These are phyloP conservation scores for Hyla sarda DNA, from an alignment of 2,113 vertebrate species.

Conservation along the genomic window DNA sequence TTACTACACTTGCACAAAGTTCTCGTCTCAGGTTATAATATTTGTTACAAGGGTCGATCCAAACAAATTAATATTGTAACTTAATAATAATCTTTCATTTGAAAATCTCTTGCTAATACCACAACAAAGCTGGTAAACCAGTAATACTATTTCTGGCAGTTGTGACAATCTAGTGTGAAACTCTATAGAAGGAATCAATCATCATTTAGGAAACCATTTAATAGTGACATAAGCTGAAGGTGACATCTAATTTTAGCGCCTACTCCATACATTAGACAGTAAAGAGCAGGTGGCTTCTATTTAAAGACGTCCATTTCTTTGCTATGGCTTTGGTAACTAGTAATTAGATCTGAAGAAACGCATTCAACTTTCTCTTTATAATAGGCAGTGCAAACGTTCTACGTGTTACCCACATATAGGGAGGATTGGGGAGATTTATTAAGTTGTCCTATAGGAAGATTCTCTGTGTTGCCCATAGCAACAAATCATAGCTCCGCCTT, in stretches of 20 bases:
- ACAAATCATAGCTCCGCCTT: too few species aligned
- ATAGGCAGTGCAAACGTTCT: not conserved
- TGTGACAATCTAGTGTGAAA: not conserved
- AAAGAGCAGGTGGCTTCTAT: conserved; percentile 38
- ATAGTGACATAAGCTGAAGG: conserved; percentile 31
- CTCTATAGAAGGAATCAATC: not conserved
- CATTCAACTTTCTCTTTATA: not conserved
- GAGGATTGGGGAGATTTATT: too few species aligned
- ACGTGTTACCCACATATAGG: too few species aligned
- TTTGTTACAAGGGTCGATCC: too few species aligned
- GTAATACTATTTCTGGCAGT: not conserved
- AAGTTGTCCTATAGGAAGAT: too few species aligned
- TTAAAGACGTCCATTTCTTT: not conserved
- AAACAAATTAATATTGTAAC: not conserved
- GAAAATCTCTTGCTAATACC: not conserved
- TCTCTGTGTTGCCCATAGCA: too few species aligned
- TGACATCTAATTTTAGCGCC: conserved; percentile 37
- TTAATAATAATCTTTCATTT: not conserved
- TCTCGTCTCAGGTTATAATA: too few species aligned
- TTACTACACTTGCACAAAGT: too few species aligned
- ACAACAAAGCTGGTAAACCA: not conserved
- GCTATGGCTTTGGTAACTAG: not conserved
- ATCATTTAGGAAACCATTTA: not conserved
- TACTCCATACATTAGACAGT: not conserved
- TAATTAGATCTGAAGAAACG: not conserved